Evolutionary conservation across 2,797 vertebrate genomes (phyloP).

Genomic region (Hydrophis major): DNA sequence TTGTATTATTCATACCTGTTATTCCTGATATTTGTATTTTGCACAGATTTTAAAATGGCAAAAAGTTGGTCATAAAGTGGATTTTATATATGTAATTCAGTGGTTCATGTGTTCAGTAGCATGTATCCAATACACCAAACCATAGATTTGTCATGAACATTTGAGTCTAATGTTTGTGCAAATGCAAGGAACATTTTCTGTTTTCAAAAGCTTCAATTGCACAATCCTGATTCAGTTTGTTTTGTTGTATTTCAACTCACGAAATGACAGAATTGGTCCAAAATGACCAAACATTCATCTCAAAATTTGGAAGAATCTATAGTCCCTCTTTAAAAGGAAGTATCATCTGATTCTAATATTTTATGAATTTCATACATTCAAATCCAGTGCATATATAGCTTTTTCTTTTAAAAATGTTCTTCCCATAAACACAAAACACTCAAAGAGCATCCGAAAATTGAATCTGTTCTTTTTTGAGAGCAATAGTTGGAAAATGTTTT

Average conservation of each 20-base stretch:
- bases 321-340: not conserved
- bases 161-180: not conserved
- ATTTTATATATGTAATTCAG: not conserved
- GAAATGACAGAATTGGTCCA: not conserved
- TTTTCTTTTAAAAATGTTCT: not conserved
- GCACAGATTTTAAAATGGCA: not conserved
- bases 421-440: not conserved
- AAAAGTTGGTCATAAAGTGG: not conserved
- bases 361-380: not conserved
- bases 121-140: not conserved
- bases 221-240: not conserved
- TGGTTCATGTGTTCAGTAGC: not conserved
- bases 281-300: not conserved
- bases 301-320: not conserved
- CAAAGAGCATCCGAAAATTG: not conserved
- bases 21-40: not conserved
- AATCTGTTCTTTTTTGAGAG: not conserved
- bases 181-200: not conserved
- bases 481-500: not conserved
- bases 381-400: not conserved
- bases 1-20: not conserved
- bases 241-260: not conserved
- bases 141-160: not conserved
- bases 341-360: not conserved
- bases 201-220: not conserved